A percentile compares a stretch with the other conserved stretches of the same genome.
These are phyloP conservation scores for Chironomus tepperi DNA, from an alignment of 1,140 invertebrate genomes.

Conservation along the genomic window DNA sequence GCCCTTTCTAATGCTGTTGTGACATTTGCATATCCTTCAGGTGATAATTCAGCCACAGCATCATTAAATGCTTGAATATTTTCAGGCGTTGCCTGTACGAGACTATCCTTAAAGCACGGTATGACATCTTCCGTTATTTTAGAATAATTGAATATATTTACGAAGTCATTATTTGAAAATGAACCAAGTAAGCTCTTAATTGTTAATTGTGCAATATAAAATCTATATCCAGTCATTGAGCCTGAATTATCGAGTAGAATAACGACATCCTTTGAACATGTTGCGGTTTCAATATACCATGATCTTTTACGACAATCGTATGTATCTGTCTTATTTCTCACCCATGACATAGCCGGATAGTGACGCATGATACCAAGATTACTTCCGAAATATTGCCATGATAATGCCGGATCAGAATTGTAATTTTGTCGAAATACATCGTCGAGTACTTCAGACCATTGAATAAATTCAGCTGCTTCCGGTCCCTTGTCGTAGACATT, in stretches of 20 bases:
- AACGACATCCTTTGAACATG: conserved; percentile 94
- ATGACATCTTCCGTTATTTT: conserved; percentile 57
- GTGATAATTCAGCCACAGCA: conserved; percentile 55
- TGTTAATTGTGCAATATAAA: conserved; percentile 58
- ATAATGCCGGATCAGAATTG: conserved; percentile 73
- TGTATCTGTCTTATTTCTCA: conserved; percentile 48
- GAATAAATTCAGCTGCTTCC: conserved; percentile 60
- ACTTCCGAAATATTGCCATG: conserved; percentile 95
- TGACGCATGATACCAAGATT: conserved; percentile 83
- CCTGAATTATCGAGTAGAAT: conserved; percentile 92
- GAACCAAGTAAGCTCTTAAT: conserved; percentile 85
- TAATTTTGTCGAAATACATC: conserved; percentile 79
- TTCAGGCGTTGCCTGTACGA: conserved; percentile 88
- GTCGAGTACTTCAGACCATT: conserved; percentile 81
- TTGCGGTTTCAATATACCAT: conserved; percentile 96
- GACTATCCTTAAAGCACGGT: conserved; percentile 67
- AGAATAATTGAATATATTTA: conserved; percentile 81
- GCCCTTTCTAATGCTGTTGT: conserved; percentile 74
- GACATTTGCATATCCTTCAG: conserved; percentile 77
- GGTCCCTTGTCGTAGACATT: conserved; percentile 76
- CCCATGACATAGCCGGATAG: conserved; percentile 64
- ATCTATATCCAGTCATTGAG: conserved; percentile 87
- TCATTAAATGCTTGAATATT: conserved; percentile 73
- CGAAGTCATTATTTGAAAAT: conserved; percentile 95
- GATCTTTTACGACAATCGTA: conserved; percentile 80